These are phyloP conservation scores for Pangasius krempfi DNA, from an alignment of 2,797 vertebrate species.

Conservation along the genomic window DNA sequence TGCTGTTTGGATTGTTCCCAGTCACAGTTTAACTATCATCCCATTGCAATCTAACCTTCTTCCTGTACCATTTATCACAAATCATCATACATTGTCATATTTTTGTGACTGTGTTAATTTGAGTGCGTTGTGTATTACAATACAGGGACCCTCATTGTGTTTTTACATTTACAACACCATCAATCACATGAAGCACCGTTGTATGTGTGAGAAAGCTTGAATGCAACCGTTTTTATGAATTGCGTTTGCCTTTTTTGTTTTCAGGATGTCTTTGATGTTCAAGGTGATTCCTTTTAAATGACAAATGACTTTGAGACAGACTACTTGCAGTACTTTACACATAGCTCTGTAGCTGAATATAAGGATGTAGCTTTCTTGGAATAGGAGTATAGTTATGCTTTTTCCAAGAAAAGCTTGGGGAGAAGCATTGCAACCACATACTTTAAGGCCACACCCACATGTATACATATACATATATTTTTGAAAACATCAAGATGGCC, in stretches of 20 bases:
- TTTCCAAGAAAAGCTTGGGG: neutral
- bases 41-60: slow-evolving; percentile 9
- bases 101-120: slow-evolving; percentile 7
- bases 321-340: neutral
- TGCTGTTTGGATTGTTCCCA: neutral
- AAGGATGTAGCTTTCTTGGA: neutral
- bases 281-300: neutral
- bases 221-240: slow-evolving; percentile 30
- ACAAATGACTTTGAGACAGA: neutral
- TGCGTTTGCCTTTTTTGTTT: neutral
- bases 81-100: slow-evolving; percentile 5
- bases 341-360: neutral
- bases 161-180: neutral
- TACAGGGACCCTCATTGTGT: neutral
- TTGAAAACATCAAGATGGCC: neutral
- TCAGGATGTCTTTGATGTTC: neutral
- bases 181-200: neutral
- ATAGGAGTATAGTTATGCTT: neutral
- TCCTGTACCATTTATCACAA: neutral
- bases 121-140: neutral
- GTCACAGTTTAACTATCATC: neutral
- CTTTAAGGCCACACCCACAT: too few relatives aligned
- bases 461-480: neutral
- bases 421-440: neutral
- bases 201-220: slow-evolving; percentile 15